These are phyloP conservation scores for Dufourea novaeangliae DNA, from an alignment of 1,140 invertebrate species.

Conservation along the genomic window DNA sequence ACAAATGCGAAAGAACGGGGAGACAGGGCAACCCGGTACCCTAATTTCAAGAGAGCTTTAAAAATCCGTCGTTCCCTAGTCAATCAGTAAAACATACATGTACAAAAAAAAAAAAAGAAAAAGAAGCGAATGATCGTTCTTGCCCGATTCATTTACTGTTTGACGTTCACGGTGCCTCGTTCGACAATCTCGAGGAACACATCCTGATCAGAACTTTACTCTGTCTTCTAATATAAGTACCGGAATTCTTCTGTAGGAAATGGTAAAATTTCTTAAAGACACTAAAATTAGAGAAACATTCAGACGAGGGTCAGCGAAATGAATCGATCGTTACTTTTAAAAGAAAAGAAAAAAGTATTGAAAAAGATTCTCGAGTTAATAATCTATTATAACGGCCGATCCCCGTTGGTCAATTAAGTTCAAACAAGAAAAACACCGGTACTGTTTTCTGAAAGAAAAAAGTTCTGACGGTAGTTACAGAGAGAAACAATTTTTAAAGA, in stretches of 20 bases:
- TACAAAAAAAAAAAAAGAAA: conserved; percentile 4
- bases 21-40: neutral
- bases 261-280: neutral
- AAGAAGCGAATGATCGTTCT: neutral
- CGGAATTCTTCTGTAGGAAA: neutral
- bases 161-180: conserved; percentile 4
- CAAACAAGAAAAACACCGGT: conserved; percentile 1
- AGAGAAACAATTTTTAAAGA: neutral
- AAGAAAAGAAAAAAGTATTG: too few species aligned
- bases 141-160: conserved; percentile 7
- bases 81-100: conserved; percentile 45
- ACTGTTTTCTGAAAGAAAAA: neutral
- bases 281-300: neutral
- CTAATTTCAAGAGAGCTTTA: conserved; percentile 11
- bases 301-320: neutral
- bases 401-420: neutral
- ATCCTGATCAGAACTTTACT: conserved; percentile 9
- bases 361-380: neutral
- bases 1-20: conserved; percentile 9
- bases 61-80: conserved; percentile 28
- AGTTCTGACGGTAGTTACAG: conserved; percentile 1
- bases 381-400: neutral
- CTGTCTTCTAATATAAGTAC: neutral
- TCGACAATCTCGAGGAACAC: neutral
- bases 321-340: neutral